Base-by-base conservation (phyloP, 2,888 invertebrate genomes). In the Archips crataeganus region DNA sequence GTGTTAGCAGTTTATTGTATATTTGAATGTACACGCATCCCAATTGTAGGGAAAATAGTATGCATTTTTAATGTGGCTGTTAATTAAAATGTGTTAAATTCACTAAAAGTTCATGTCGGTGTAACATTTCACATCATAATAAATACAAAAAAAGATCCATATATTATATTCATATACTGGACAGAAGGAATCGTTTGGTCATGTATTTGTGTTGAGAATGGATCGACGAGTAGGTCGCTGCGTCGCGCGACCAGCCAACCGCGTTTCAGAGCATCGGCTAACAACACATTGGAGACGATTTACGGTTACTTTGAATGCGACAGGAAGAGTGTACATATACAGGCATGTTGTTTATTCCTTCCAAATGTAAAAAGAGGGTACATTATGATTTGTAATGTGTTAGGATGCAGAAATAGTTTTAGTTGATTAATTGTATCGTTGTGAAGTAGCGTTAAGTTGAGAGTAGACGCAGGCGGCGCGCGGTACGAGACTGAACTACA, bases 401-500 rank as follows among this genome's bases (percentile, higher is more conserved):
- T 90, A 89, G 87, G 85, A 90, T 90, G 88, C 91, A 90, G 91
- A 91, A 90, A 91, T 92, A 91, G 91, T 91, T 94, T 93, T 91
- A 93, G 93, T 94, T 93, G 86, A 87, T 89, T 90, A 89, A 87
- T 91, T 90, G 90, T 93, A 92, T 92, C 90, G 92, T 93, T 92
- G 91, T 93, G 92, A 91, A 91, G 88, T 93, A 93, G 90, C 88
- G 85, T 91, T 92, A 91, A 91, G 91, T 90, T 88, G 87, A 85
- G 87, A 84, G 79, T 79, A 81, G 88, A 85, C 86, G 89, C 85
- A 87, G 82, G 85, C 82, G 90, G 87, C 89, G 86, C 87, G 84
- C 88, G 90, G 91, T 88, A 79, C 87, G 93, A 92, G 93, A 93
- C 94, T 93, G 94, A 93, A 92, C 82, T 92, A 93, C 93, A 94